These are phyloP conservation scores for Daphoenositta chrysoptera DNA, from an alignment of 2,113 vertebrate genomes.

Conservation along the genomic window DNA sequence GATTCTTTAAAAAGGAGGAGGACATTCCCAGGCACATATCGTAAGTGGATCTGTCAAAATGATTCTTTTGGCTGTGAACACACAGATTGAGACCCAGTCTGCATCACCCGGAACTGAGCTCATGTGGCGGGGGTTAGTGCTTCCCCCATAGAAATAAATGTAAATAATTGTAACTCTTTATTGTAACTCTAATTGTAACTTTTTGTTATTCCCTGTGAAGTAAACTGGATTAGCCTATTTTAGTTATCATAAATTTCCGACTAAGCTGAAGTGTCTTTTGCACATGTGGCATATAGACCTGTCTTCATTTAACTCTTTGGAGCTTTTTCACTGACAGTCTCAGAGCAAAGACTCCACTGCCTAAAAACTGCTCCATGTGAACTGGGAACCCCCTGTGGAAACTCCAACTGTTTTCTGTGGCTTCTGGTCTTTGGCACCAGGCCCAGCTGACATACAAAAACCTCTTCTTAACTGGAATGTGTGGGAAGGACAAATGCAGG, in stretches of 20 bases:
- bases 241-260: background rate
- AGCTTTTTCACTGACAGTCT: background rate
- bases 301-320: background rate
- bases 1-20: slow-evolving; percentile 50
- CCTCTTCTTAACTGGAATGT: background rate
- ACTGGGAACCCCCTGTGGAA: background rate
- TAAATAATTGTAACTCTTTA: too few species aligned
- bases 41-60: slow-evolving; percentile 14
- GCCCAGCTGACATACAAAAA: background rate
- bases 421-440: background rate
- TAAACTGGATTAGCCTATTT: background rate
- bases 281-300: background rate
- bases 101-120: background rate
- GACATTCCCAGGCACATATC: slow-evolving; percentile 41
- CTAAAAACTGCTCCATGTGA: background rate
- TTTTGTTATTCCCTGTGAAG: background rate
- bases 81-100: background rate
- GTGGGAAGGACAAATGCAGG: background rate
- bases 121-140: background rate
- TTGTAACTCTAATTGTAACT: background rate
- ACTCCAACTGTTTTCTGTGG: background rate
- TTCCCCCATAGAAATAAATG: too few species aligned
- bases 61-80: background rate
- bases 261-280: background rate
- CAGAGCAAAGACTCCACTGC: background rate